These are phyloP conservation scores for Opisthograptis luteolata DNA, from an alignment of 2,888 invertebrate genomes.

Conservation along the genomic window DNA sequence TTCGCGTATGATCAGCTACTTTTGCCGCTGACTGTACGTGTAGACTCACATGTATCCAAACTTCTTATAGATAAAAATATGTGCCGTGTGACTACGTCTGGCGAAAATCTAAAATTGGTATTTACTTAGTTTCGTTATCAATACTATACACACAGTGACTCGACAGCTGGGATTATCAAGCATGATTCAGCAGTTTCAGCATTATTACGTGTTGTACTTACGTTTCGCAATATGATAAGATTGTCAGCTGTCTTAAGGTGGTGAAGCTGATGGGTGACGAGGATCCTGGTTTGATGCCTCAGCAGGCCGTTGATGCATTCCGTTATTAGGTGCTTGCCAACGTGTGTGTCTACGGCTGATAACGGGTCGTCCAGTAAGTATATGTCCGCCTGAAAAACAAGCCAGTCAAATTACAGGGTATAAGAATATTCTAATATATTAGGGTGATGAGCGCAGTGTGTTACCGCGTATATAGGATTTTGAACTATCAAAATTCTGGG, in stretches of 20 bases:
- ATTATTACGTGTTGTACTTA: constrained; percentile 56
- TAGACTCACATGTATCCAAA: no score
- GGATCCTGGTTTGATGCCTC: constrained; percentile 87
- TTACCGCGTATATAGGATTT: no score
- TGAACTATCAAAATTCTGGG: no score
- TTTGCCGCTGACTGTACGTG: no score
- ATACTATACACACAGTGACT: neutral
- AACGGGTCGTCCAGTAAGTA: constrained; percentile 91
- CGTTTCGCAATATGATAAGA: constrained; percentile 87
- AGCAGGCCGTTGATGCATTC: constrained; percentile 87
- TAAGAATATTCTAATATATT: no score
- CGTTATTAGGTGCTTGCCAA: constrained; percentile 88
- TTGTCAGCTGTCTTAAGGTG: constrained; percentile 87
- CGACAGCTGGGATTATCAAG: constrained; percentile 2
- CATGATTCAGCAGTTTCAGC: neutral
- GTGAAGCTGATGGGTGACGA: constrained; percentile 94
- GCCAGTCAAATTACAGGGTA: neutral
- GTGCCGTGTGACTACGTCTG: no score
- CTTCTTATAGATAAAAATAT: no score
- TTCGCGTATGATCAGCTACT: no score
- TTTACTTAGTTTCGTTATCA: neutral
- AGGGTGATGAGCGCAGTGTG: no score
- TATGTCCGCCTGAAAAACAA: constrained; percentile 83
- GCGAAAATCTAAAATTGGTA: no score
- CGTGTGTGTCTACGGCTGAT: constrained; percentile 90